Evolutionary conservation across 1,140 invertebrate species (phyloP).

Genomic region (Aphaenogaster ashmeadi): DNA sequence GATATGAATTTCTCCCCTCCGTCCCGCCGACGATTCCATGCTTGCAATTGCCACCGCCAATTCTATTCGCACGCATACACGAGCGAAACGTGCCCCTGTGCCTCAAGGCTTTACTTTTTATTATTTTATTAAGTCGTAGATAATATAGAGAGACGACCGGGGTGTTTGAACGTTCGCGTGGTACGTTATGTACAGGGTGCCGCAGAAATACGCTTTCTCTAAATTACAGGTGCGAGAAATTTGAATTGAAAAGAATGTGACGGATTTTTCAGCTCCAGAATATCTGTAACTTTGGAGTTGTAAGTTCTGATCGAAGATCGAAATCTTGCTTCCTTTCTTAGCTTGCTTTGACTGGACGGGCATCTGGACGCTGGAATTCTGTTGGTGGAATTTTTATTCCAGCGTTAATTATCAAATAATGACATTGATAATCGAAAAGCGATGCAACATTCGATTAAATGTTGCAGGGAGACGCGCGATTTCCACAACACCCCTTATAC

Average conservation of each 20-base stretch:
- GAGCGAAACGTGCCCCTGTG: conserved; percentile 58
- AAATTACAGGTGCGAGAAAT: background rate
- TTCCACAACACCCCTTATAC: conserved; percentile 12
- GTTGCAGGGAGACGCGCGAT: background rate
- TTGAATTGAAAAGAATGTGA: conserved; percentile 7
- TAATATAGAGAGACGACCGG: conserved; percentile 79
- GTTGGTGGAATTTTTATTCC: background rate
- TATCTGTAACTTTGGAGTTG: background rate
- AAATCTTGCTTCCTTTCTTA: background rate
- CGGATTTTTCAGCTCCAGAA: background rate
- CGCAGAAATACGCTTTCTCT: background rate
- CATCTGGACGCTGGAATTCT: background rate
- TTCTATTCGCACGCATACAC: conserved; percentile 43
- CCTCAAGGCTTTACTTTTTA: conserved; percentile 73
- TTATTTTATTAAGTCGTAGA: conserved; percentile 85
- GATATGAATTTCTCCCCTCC: conserved; percentile 52
- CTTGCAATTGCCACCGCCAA: conserved; percentile 46
- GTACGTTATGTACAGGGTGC: background rate
- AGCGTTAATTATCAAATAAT: background rate
- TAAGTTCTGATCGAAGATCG: background rate
- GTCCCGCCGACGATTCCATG: background rate
- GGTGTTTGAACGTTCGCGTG: conserved; percentile 79
- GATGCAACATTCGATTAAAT: background rate
- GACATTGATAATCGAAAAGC: background rate
- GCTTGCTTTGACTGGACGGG: background rate